phyloP scores from a whole-genome alignment of 2,888 invertebrate species.

The Drosophila mimetica region DNA sequence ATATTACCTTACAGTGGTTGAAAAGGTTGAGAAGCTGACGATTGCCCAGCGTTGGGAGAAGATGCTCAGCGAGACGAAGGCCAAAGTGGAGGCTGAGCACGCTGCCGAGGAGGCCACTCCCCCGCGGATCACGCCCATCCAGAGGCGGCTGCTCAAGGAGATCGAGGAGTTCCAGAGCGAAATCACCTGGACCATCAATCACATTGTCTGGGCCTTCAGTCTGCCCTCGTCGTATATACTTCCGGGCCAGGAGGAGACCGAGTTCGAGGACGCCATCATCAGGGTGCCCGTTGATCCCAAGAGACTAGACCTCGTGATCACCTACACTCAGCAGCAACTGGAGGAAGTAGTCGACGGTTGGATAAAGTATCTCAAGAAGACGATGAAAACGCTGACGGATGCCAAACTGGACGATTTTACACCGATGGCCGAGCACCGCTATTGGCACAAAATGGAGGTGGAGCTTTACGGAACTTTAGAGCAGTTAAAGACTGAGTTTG shows the following conservation, averaged over 20 bases:
- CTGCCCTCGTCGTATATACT: slow-evolving; percentile 83
- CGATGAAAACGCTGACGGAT: slow-evolving; percentile 78
- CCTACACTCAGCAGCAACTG: slow-evolving; percentile 84
- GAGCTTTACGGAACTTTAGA: slow-evolving; percentile 91
- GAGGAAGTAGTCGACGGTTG: slow-evolving; percentile 86
- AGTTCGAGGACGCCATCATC: slow-evolving; percentile 82
- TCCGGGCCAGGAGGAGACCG: slow-evolving; percentile 82
- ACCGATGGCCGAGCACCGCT: slow-evolving; percentile 93
- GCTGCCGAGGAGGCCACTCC: slow-evolving; percentile 70
- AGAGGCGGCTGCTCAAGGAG: slow-evolving; percentile 82
- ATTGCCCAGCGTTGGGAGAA: slow-evolving; percentile 87
- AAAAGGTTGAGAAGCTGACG: slow-evolving; percentile 83
- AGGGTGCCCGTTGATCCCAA: slow-evolving; percentile 82
- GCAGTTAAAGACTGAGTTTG: slow-evolving; percentile 90
- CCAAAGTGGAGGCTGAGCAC: slow-evolving; percentile 84
- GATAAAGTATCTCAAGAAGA: slow-evolving; percentile 85
- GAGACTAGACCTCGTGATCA: slow-evolving; percentile 69
- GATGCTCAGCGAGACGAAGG: slow-evolving; percentile 85
- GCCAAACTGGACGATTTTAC: slow-evolving; percentile 88
- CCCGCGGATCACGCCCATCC: slow-evolving; percentile 75
- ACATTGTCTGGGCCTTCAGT: slow-evolving; percentile 83
- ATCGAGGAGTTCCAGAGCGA: slow-evolving; percentile 85
- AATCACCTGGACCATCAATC: slow-evolving; percentile 85
- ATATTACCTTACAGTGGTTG: slow-evolving; percentile 37
- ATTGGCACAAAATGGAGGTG: slow-evolving; percentile 93